Conservation (phyloP, 2,797 vertebrate species). For the Trachurus trachurus region DNA sequence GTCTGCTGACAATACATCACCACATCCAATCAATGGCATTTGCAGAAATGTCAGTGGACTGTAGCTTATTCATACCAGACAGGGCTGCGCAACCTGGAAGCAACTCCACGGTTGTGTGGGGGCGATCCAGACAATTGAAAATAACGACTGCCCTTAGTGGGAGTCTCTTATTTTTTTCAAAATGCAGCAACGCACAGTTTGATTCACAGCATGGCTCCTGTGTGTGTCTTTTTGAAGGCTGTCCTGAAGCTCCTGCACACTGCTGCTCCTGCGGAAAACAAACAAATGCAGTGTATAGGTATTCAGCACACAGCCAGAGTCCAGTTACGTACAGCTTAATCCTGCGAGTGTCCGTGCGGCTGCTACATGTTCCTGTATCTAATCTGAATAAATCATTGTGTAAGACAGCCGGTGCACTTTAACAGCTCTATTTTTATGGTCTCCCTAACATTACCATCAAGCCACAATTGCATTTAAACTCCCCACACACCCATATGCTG, state of each 20-base stretch:
- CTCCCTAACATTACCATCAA: slow-evolving; percentile 30
- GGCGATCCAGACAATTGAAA: slow-evolving; percentile 31
- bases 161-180: background rate
- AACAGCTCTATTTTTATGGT: slow-evolving; percentile 61
- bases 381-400: slow-evolving; percentile 75
- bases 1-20: slow-evolving; percentile 27
- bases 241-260: slow-evolving; percentile 7
- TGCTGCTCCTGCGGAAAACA: slow-evolving; percentile 23
- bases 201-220: slow-evolving; percentile 21
- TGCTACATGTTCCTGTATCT: slow-evolving; percentile 16
- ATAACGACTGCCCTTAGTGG: slow-evolving; percentile 18
- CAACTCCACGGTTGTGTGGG: background rate
- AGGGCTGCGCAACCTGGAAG: slow-evolving; percentile 18
- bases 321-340: slow-evolving; percentile 1
- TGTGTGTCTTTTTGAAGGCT: slow-evolving; percentile 3
- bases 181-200: slow-evolving; percentile 7
- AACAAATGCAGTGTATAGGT: slow-evolving; percentile 33
- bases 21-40: slow-evolving; percentile 40
- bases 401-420: slow-evolving; percentile 49
- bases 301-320: slow-evolving; percentile 2
- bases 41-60: slow-evolving; percentile 47
- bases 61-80: background rate
- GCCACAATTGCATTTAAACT: slow-evolving; percentile 35
- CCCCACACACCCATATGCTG: background rate
- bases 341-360: slow-evolving; percentile 1